Evolutionary conservation across 37 sponge, comb jelly and placozoan genomes (phyloP).

Genomic region (Cliona cf. orientalis): DNA sequence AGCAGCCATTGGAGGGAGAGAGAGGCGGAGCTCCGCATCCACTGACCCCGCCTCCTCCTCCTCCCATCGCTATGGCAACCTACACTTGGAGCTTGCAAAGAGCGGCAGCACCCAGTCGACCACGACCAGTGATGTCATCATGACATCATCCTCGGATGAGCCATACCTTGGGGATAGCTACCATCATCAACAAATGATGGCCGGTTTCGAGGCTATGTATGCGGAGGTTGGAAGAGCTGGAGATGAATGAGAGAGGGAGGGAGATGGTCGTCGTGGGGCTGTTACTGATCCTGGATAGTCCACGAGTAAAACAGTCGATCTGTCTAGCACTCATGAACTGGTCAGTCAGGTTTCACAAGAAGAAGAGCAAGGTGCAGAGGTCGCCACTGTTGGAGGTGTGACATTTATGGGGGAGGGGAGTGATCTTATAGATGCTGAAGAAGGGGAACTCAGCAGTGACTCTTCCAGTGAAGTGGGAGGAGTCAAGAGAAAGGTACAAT

Average conservation of each 20-base stretch:
- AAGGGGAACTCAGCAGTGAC: constrained; percentile 53
- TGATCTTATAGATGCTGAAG: constrained; percentile 17
- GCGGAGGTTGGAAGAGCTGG: background rate
- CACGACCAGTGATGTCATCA: background rate
- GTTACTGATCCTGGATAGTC: too few species aligned
- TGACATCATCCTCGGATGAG: background rate
- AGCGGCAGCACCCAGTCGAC: background rate
- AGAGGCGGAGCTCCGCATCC: too few species aligned
- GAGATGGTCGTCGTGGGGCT: background rate
- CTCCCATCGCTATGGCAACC: background rate
- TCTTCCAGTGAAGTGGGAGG: constrained; percentile 11
- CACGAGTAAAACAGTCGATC: too few species aligned
- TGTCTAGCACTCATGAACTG: background rate
- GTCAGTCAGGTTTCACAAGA: background rate
- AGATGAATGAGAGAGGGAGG: constrained; percentile 14
- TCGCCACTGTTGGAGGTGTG: background rate
- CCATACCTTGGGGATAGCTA: background rate
- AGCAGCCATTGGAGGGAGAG: too few species aligned
- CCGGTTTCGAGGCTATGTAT: constrained; percentile 10
- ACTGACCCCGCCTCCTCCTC: too few species aligned
- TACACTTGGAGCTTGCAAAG: background rate
- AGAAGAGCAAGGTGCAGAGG: background rate
- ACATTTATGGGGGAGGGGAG: background rate
- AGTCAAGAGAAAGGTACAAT: background rate
- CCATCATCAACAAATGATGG: too few species aligned